Percentiles rank a stretch among this genome's conserved stretches.
Evolutionary conservation across 2,888 invertebrate genomes (phyloP).

Genomic region (Xestia ashworthii): DNA sequence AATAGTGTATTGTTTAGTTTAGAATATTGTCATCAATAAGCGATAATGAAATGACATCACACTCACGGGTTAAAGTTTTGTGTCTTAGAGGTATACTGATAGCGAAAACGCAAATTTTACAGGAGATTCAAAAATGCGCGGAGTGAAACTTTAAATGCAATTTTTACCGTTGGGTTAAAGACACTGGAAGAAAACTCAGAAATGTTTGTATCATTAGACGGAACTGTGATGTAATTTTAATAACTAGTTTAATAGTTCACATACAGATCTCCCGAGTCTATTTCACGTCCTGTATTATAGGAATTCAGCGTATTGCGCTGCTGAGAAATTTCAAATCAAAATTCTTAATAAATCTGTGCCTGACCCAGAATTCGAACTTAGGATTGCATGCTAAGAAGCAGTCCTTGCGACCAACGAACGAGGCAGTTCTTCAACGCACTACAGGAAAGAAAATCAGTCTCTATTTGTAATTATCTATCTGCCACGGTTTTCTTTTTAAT

Average conservation of each 20-base stretch:
- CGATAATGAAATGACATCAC: background rate
- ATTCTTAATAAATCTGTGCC: background rate
- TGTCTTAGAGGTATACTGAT: too few species aligned
- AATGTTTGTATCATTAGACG: too few species aligned
- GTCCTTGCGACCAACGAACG: background rate
- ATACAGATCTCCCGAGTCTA: background rate
- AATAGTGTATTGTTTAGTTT: background rate
- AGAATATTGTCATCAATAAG: background rate
- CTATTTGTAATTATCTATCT: slow-evolving; percentile 24
- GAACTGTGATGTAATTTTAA: too few species aligned
- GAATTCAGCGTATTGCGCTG: background rate
- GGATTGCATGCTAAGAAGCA: background rate
- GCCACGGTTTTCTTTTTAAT: slow-evolving; percentile 43
- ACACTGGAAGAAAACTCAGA: too few species aligned
- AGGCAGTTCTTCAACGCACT: background rate
- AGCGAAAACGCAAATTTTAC: too few species aligned
- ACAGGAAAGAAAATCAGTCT: slow-evolving; percentile 16
- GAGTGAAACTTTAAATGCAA: too few species aligned
- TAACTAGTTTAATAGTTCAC: background rate
- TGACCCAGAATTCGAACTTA: background rate
- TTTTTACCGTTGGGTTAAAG: too few species aligned
- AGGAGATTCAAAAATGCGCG: too few species aligned
- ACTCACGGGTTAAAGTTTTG: background rate
- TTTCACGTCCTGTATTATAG: background rate
- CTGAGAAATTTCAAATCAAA: background rate